phyloP scores from a whole-genome alignment of 2,113 vertebrate genomes.

The Lipophrys pholis region DNA sequence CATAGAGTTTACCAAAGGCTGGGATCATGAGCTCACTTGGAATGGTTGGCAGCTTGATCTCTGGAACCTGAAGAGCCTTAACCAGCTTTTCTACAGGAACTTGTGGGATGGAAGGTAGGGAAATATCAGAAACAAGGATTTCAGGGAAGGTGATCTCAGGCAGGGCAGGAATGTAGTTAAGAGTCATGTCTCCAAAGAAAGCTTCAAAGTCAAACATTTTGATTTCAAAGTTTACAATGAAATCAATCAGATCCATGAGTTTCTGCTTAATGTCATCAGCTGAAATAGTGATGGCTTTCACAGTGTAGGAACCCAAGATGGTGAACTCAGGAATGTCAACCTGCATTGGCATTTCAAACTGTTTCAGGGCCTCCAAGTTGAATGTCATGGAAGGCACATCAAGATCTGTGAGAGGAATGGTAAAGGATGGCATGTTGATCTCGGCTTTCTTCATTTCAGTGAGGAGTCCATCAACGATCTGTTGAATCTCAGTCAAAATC shows the following conservation, averaged over 20 bases:
- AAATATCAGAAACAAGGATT: slow-evolving; percentile 71
- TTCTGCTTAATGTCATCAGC: slow-evolving; percentile 85
- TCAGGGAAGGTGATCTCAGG: slow-evolving; percentile 46
- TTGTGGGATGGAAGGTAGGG: slow-evolving; percentile 85
- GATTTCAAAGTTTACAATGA: slow-evolving; percentile 85
- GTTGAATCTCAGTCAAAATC: slow-evolving; percentile 59
- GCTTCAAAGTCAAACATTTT: slow-evolving; percentile 76
- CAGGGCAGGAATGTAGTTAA: slow-evolving; percentile 77
- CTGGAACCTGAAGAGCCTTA: slow-evolving; percentile 83
- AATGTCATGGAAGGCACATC: slow-evolving; percentile 84
- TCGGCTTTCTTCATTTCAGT: slow-evolving; percentile 81
- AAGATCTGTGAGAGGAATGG: slow-evolving; percentile 90
- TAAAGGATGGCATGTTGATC: slow-evolving; percentile 85
- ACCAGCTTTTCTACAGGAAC: slow-evolving; percentile 81
- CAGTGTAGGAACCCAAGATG: slow-evolving; percentile 80
- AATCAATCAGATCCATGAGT: slow-evolving; percentile 84
- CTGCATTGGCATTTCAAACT: slow-evolving; percentile 83
- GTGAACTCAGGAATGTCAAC: slow-evolving; percentile 89
- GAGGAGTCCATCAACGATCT: slow-evolving; percentile 63
- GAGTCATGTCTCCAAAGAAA: slow-evolving; percentile 83
- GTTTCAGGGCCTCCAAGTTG: slow-evolving; percentile 79
- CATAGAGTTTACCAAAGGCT: slow-evolving; percentile 88
- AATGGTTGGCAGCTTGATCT: slow-evolving; percentile 85
- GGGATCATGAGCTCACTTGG: slow-evolving; percentile 84
- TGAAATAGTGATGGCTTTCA: slow-evolving; percentile 87